Percentiles rank a stretch among this genome's conserved stretches.
Evolutionary conservation across 2,113 vertebrate species (phyloP).

Genomic region (Dipodomys ordii): DNA sequence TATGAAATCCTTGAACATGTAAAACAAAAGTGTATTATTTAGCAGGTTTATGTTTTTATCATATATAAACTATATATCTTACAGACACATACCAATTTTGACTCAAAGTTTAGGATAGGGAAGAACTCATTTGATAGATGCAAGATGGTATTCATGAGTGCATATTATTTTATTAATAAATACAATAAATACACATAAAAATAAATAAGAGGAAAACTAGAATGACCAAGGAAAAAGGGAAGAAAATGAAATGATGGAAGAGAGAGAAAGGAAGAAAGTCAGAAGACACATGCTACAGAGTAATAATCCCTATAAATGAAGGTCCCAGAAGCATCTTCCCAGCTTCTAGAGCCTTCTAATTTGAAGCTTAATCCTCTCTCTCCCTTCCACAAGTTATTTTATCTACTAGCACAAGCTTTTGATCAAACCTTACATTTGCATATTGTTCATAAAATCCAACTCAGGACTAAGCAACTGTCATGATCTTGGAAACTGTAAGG

Average conservation of each 20-base stretch:
- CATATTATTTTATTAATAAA: constrained; percentile 28
- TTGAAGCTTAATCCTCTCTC: neutral
- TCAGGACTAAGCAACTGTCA: neutral
- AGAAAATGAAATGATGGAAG: neutral
- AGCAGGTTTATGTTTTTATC: neutral
- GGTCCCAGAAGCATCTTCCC: neutral
- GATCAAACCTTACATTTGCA: neutral
- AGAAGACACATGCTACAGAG: neutral
- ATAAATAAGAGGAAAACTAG: neutral
- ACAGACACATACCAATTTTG: neutral
- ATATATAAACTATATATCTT: no score
- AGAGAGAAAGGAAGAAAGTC: neutral
- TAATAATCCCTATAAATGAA: neutral
- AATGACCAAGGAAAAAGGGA: neutral
- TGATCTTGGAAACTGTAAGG: neutral
- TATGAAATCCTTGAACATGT: neutral
- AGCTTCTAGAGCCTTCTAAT: neutral
- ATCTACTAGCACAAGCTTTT: neutral
- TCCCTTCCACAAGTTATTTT: neutral
- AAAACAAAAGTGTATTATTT: neutral
- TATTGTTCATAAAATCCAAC: neutral
- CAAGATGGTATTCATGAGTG: neutral
- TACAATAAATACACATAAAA: constrained; percentile 19
- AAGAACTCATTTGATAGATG: neutral
- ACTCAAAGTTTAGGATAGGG: neutral